Percentiles rank a stretch among this genome's conserved stretches.
Evolutionary conservation across 2,888 invertebrate genomes (phyloP).

Genomic region (Folsomia candida): DNA sequence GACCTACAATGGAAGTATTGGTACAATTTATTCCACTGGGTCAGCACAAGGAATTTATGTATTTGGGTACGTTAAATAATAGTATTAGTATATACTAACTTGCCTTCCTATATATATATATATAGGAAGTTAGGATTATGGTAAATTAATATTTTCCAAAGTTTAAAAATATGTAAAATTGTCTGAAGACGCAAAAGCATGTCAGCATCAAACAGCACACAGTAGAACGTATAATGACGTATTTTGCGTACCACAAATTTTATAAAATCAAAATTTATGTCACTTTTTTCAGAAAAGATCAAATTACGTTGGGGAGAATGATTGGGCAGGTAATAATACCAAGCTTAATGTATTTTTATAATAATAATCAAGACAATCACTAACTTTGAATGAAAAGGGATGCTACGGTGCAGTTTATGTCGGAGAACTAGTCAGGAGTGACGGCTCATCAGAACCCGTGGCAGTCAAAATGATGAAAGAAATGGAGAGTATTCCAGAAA

Average conservation of each 20-base stretch:
- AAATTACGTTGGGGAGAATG: constrained; percentile 62
- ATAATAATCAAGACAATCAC: background rate
- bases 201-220: too few relatives aligned
- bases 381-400: constrained; percentile 59
- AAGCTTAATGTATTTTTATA: background rate
- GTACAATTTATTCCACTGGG: constrained; percentile 46
- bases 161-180: too few relatives aligned
- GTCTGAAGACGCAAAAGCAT: too few relatives aligned
- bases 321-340: constrained; percentile 60
- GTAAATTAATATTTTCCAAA: too few relatives aligned
- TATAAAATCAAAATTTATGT: too few relatives aligned
- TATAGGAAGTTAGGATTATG: too few relatives aligned
- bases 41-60: constrained; percentile 50
- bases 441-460: constrained; percentile 50
- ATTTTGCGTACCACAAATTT: too few relatives aligned
- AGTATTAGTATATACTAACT: too few relatives aligned
- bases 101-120: too few relatives aligned
- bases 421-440: constrained; percentile 58
- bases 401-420: constrained; percentile 83
- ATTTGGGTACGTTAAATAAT: too few relatives aligned
- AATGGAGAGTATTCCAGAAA: constrained; percentile 58
- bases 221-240: too few relatives aligned
- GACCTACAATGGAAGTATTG: constrained; percentile 47
- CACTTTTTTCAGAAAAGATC: constrained; percentile 57
- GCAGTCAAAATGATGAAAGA: constrained; percentile 59